These are phyloP conservation scores for Amphiprion clarkii DNA, from an alignment of 2,797 vertebrate species.

Conservation along the genomic window DNA sequence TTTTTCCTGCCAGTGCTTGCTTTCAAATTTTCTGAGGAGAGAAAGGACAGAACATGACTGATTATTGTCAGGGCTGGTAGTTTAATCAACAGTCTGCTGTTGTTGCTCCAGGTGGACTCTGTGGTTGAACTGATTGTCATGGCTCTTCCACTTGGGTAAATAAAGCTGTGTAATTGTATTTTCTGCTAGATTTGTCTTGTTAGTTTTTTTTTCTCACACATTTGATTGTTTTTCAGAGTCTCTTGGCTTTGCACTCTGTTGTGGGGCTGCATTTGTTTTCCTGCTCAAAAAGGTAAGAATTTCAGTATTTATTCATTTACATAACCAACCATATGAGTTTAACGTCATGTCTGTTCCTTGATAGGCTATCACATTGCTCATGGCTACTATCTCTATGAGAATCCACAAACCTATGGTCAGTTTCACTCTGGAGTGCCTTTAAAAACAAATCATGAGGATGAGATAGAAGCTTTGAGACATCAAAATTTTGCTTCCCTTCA, in stretches of 20 bases:
- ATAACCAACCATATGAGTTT: background rate
- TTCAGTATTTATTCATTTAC: background rate
- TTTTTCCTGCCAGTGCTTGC: background rate
- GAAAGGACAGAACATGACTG: background rate
- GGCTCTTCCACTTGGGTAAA: constrained; percentile 61
- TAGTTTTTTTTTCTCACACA: background rate
- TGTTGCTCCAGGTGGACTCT: constrained; percentile 15
- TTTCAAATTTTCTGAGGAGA: background rate
- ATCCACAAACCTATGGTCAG: constrained; percentile 16
- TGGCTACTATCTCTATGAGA: constrained; percentile 40
- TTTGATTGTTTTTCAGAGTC: constrained; percentile 43
- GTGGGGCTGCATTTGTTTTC: constrained; percentile 51
- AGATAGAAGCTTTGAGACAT: background rate
- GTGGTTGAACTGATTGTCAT: constrained; percentile 46
- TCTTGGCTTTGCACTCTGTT: constrained; percentile 55
- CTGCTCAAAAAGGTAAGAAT: constrained; percentile 51
- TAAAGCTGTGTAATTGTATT: background rate
- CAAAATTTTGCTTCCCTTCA: constrained; percentile 29
- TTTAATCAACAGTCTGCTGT: constrained; percentile 36
- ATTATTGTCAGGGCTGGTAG: constrained; percentile 7
- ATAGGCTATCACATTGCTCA: constrained; percentile 49
- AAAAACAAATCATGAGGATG: constrained; percentile 27
- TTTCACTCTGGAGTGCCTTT: constrained; percentile 32
- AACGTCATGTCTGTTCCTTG: constrained; percentile 1
- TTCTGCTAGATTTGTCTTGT: background rate